Base-by-base conservation (phyloP, 2,113 vertebrate genomes). In the Plecturocebus donacophilus region DNA sequence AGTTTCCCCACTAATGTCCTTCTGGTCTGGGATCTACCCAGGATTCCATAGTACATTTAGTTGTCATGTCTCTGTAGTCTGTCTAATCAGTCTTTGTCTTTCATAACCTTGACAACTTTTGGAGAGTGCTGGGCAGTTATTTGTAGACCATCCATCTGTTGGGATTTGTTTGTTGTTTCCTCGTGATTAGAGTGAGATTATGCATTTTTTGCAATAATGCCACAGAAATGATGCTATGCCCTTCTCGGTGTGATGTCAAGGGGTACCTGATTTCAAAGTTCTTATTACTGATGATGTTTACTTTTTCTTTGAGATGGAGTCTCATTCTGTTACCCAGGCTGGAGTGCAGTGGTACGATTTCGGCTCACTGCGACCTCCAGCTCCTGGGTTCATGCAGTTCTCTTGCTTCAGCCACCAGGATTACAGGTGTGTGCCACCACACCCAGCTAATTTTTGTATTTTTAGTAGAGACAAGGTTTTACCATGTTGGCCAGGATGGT, bases 121-220 rank as follows among this genome's bases (percentile, higher is more conserved):
- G 47, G 49, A 71, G 58, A 82, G 19, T 38, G 11, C 47, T 40
- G 42, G 32, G 38, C 25, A 81, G 25, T 54, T 89, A 58, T 40
- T 91, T 52, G 38, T 81, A 93, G 68, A 80, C 52, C 47, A 20
- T 73, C 27, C 16, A 27, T 64, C 61, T 30, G 12, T 64, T 64
- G 61, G 61, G 61, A 30, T 95, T 92, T 92, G 8, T 68, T 40
- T 88, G 49, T 70, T 70, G 23, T 40, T 76, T 64, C 91, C 52
- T 91, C 21, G 38, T 2, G 25, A 61, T 42, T 91, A 52, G 66
- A 68, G 32, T 58, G 52, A 40, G 32, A 68, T 68, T 68, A 68
- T 68, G 35, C 32, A 58, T 52, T 82, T 90, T 91, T 66, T 27
- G 3, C 12, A 68, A 68, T n/a, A 77, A 54, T 76, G 19, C 42